These are phyloP conservation scores for Peromyscus melanophrys DNA, from an alignment of 2,797 vertebrate species.

Conservation along the genomic window DNA sequence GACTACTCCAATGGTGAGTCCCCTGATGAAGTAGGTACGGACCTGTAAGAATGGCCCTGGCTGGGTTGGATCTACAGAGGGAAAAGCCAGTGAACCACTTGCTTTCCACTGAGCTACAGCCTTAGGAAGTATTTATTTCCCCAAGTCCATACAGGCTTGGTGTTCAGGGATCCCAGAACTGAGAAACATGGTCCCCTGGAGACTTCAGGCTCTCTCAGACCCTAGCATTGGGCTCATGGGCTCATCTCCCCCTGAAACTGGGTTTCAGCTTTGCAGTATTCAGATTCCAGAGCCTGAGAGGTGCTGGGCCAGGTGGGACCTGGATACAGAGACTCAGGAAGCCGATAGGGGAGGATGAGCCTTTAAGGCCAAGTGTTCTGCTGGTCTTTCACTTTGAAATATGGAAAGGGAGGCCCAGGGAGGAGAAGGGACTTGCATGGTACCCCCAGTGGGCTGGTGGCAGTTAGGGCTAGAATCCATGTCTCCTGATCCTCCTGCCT, in stretches of 20 bases:
- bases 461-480: not conserved
- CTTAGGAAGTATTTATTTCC: not conserved
- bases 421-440: not conserved
- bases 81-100: not conserved
- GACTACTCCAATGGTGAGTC: conserved; percentile 70
- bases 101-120: not conserved
- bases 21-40: not conserved
- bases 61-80: not conserved
- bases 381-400: not conserved
- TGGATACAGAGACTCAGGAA: not conserved
- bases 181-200: not conserved
- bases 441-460: not conserved
- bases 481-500: not conserved
- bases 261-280: not conserved
- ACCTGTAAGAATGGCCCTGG: not conserved
- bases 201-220: not conserved
- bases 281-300: not conserved
- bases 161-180: not conserved
- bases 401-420: conserved; percentile 10
- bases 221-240: not conserved
- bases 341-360: not conserved
- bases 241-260: not conserved
- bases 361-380: not conserved
- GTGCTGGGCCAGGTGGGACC: not conserved
- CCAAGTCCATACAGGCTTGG: not conserved